Evolutionary conservation across 1,140 invertebrate genomes (phyloP).

Genomic region (Ceratosolen solmsi): DNA sequence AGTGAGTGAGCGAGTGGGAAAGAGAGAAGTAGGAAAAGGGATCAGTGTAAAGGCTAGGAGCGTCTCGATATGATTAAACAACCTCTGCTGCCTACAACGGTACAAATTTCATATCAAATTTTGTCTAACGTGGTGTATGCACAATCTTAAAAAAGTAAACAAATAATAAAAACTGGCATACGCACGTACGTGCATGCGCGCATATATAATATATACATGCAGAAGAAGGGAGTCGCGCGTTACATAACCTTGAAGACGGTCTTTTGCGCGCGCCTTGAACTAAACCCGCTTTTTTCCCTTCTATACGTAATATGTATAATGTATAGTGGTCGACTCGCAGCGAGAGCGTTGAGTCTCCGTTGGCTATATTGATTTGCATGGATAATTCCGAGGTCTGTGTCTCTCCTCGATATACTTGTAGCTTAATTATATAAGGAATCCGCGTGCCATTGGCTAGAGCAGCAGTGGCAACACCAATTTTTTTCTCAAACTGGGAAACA

Average conservation of each 20-base stretch:
- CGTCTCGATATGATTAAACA: slow-evolving; percentile 51
- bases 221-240: slow-evolving; percentile 36
- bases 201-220: not conserved
- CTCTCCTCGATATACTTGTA: slow-evolving; percentile 9
- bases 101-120: slow-evolving; percentile 11
- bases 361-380: slow-evolving; percentile 40
- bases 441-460: slow-evolving; percentile 29
- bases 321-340: slow-evolving; percentile 26
- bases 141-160: slow-evolving; percentile 13
- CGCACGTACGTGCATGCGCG: not conserved
- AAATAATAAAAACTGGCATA: slow-evolving; percentile 1
- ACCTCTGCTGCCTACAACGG: slow-evolving; percentile 47
- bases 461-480: slow-evolving; percentile 1
- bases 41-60: slow-evolving; percentile 46
- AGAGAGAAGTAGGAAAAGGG: slow-evolving; percentile 1
- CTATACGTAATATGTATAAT: slow-evolving; percentile 29
- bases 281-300: slow-evolving; percentile 39
- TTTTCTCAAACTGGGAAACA: not conserved
- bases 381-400: slow-evolving; percentile 38
- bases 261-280: slow-evolving; percentile 40
- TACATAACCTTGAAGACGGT: slow-evolving; percentile 53
- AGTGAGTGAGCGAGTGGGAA: not conserved
- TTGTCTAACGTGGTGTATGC: not conserved
- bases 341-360: slow-evolving; percentile 8
- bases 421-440: slow-evolving; percentile 41